phyloP scores from a whole-genome alignment of 2,888 invertebrate genomes.

The Stenichneumon culpator region DNA sequence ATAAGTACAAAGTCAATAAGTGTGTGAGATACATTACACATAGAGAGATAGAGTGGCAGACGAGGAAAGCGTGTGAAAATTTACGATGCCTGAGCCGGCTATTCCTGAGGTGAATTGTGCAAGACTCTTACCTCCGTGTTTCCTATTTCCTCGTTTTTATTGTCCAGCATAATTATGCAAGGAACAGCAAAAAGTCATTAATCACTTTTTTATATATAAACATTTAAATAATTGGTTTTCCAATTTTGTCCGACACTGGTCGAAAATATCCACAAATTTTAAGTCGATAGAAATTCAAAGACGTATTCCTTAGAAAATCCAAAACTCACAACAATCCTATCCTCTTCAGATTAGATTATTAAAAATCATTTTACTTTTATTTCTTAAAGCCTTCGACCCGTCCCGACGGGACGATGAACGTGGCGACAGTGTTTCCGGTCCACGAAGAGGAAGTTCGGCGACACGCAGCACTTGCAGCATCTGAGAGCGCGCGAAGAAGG shows the following conservation, averaged over 20 bases:
- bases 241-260: not conserved
- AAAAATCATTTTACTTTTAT: not conserved
- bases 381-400: slow-evolving; percentile 37
- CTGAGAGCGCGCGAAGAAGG: slow-evolving; percentile 59
- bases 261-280: too few species aligned
- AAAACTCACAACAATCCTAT: not conserved
- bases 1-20: not conserved
- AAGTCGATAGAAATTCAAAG: not conserved
- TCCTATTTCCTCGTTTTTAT: not conserved
- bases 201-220: not conserved
- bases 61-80: slow-evolving; percentile 23
- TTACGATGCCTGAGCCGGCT: slow-evolving; percentile 57
- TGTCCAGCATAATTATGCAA: not conserved
- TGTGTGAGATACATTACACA: not conserved
- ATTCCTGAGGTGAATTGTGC: slow-evolving; percentile 58
- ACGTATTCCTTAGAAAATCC: not conserved
- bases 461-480: slow-evolving; percentile 59
- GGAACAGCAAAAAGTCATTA: not conserved
- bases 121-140: not conserved
- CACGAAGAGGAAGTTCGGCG: slow-evolving; percentile 70
- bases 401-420: slow-evolving; percentile 77
- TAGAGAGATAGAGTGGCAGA: slow-evolving; percentile 5
- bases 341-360: too few species aligned
- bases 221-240: not conserved
- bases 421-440: slow-evolving; percentile 81